A percentile compares a stretch with the other conserved stretches of the same genome.
Evolutionary conservation across 2,113 vertebrate species (phyloP).

Genomic region (Geothlypis trichas): DNA sequence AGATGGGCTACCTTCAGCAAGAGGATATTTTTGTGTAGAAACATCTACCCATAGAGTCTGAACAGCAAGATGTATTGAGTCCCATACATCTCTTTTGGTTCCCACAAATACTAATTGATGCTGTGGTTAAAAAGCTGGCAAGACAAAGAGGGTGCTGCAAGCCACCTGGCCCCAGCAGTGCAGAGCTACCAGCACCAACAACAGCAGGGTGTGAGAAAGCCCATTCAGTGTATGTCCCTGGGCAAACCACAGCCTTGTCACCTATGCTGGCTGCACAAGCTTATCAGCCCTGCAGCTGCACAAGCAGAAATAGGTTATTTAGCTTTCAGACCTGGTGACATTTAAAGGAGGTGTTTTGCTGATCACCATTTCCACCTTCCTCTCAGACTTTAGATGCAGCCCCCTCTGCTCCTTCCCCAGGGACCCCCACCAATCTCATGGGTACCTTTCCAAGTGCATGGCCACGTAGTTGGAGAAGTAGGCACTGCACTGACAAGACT

Average conservation of each 20-base stretch:
- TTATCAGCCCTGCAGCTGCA: not conserved
- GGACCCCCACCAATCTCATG: fast-evolving
- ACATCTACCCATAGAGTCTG: fast-evolving
- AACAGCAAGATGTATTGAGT: not conserved
- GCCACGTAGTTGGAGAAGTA: fast-evolving
- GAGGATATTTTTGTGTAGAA: not conserved
- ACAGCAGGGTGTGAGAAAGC: not conserved
- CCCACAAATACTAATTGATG: not conserved
- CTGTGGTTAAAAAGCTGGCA: not conserved
- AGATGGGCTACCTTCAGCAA: not conserved
- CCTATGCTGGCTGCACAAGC: not conserved
- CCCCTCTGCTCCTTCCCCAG: not conserved
- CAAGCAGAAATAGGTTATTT: fast-evolving
- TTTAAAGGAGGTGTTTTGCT: not conserved
- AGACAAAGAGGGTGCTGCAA: not conserved
- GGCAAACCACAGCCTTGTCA: not conserved
- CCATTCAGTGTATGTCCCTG: fast-evolving
- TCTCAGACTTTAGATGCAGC: not conserved
- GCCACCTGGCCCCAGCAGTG: not conserved
- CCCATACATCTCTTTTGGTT: not conserved
- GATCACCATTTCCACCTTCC: not conserved
- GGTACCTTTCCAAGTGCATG: not conserved
- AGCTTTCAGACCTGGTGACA: not conserved
- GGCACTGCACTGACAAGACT: not conserved
- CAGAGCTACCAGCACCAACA: not conserved